Evolutionary conservation across 2,113 vertebrate species (phyloP), one percentile per base, ranked within the genome.

Genomic region (Eudyptes chrysolophus): DNA sequence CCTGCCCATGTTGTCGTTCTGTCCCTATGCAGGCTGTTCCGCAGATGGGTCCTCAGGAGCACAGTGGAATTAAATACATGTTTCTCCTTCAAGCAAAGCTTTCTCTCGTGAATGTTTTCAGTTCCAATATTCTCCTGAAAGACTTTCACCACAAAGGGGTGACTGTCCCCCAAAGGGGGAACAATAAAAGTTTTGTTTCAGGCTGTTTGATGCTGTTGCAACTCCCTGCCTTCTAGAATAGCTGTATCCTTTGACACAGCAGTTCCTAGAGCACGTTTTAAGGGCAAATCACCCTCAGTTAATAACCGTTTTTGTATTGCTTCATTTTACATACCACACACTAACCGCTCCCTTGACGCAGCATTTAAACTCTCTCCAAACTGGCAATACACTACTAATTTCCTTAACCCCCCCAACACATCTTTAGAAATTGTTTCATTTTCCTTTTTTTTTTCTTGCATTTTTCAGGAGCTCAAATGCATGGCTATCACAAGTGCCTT

Each of bases 281-380:
- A 95, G 93, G 92, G 64, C 82, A 96, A 96, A 94, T 96, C 92
- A 95, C 82, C 55, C 92, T 92, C 93, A 93, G 93, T 94, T 96
- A 97, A 97, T 93, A 97, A 96, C 93, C 4, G n/a, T 90, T 97
- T 97, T 88, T 93, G 71, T 92, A 94, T 96, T 96, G 94, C 94
- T 96, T 96, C 93, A 96, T 90, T 96, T 93, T 94, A 84, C 92
- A 97, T 97, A 97, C 94, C 96, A 94, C 95, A 96, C 75, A 58
- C 84, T 96, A 97, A 96, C 95, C 26, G 77, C 84, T 95, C 95
- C 95, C 93, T 95, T 96, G 95, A 97, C 42, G 3, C 84, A 87
- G 87, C 74, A 89, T 54, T 89, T 97, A 96, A 97, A 96, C 95
- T 96, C 97, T 97, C 93, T 96, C 95, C 97, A 95, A 97, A 90